Base-by-base conservation (phyloP, 2,797 vertebrate genomes). In the Lemur catta region DNA sequence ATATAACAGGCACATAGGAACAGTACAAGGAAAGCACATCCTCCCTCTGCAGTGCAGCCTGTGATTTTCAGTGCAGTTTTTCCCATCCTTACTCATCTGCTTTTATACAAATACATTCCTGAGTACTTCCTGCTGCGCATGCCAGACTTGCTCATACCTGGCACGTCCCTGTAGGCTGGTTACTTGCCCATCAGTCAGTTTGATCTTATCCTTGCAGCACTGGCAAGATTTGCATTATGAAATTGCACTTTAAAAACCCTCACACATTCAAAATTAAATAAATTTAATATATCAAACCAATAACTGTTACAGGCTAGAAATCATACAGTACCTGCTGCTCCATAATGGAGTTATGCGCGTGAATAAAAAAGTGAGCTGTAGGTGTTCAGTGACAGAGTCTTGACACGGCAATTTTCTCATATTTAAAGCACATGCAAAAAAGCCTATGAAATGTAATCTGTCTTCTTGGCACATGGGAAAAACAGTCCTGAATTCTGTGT, bases 381-480 rank as follows among this genome's bases (percentile, higher is more conserved):
- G 71, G 33, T 93, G 43, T 86, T 89, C 69, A 94, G 67, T 84
- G 94, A 93, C 43, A 76, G 82, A 96, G 89, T n/a, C 38, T 96
- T 92, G 28, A 69, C 80, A 24, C 50, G 84, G 71, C 86, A 93
- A 13, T 96, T 96, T 94, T 97, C 90, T 76, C 61, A 1, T 94
- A 50, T 85, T 71, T 89, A 81, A 91, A 94, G 17, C 91, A 57
- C 46, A 87, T 46, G 88, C 71, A n/a, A 15, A 84, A 84, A 86
- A 96, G 35, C 61, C 94, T 38, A 0, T 89, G 93, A 95, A 84
- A 92, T 92, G 41, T 94, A 63, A 94, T 97, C 72, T 94, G 50
- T 97, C 94, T 97, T 96, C 97, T 91, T 97, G 91, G 85, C 90
- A 59, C 18, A 65, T 96, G 80, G 92, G 63, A 97, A 96, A 96